These are phyloP conservation scores for Conus ventricosus DNA, from an alignment of 1,140 invertebrate species.

Conservation along the genomic window DNA sequence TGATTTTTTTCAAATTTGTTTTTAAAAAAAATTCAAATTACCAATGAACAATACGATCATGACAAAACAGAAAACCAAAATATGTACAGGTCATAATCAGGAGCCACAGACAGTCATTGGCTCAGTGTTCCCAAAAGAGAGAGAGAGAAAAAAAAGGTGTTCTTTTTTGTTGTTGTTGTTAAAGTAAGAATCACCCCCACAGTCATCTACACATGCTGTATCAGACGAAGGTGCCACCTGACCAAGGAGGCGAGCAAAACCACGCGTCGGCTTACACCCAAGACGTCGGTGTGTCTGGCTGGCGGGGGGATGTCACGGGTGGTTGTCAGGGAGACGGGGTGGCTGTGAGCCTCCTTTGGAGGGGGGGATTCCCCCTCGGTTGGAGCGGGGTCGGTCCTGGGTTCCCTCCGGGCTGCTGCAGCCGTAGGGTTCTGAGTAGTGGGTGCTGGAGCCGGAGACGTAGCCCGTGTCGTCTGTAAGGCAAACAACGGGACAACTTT, in stretches of 20 bases:
- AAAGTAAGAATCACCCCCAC: too few relatives aligned
- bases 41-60: background rate
- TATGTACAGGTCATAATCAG: background rate
- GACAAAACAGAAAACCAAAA: background rate
- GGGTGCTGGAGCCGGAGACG: slow-evolving; percentile 29
- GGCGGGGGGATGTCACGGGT: slow-evolving; percentile 3
- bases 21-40: background rate
- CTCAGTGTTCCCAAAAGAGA: too few relatives aligned
- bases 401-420: slow-evolving; percentile 18
- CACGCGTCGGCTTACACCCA: background rate
- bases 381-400: background rate
- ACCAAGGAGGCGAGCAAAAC: too few relatives aligned
- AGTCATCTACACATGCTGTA: too few relatives aligned
- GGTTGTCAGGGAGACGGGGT: slow-evolving; percentile 26
- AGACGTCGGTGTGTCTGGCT: background rate
- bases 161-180: too few relatives aligned
- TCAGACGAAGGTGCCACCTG: too few relatives aligned
- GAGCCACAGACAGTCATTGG: background rate
- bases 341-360: background rate
- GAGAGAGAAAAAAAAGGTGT: too few relatives aligned
- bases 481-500: background rate
- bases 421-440: slow-evolving; percentile 32
- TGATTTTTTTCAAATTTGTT: background rate
- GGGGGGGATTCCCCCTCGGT: background rate
- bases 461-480: slow-evolving; percentile 29